phyloP scores from a whole-genome alignment of 2,888 invertebrate genomes.

The Ormyrus pomaceus region DNA sequence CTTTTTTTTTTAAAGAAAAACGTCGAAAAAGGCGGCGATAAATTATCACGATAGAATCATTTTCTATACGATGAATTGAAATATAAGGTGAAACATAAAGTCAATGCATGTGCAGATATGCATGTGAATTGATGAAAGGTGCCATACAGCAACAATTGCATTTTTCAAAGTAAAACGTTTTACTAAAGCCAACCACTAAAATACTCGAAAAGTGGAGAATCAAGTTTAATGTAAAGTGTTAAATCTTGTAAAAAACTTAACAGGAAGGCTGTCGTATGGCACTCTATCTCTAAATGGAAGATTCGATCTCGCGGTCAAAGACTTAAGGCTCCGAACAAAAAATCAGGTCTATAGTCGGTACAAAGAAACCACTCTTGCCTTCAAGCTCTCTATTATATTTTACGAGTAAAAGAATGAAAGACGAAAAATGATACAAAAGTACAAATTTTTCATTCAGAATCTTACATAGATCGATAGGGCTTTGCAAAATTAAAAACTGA shows the following conservation, averaged over 20 bases:
- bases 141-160: not conserved
- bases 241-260: no score
- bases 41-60: constrained; percentile 12
- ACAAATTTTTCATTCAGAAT: constrained; percentile 70
- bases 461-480: constrained; percentile 54
- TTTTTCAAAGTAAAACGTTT: no score
- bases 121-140: not conserved
- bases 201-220: no score
- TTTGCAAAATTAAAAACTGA: constrained; percentile 41
- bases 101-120: not conserved
- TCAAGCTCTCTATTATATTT: constrained; percentile 72
- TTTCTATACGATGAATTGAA: constrained; percentile 54
- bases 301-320: constrained; percentile 62
- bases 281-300: not conserved
- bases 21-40: constrained; percentile 1
- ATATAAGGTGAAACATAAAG: constrained; percentile 55
- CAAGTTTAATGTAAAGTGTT: no score
- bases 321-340: constrained; percentile 62
- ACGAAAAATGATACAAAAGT: constrained; percentile 67
- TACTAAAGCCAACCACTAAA: no score
- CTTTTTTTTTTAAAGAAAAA: not conserved
- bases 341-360: constrained; percentile 72
- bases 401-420: constrained; percentile 58
- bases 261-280: no score
- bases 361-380: constrained; percentile 75